A percentile compares a stretch with the other conserved stretches of the same genome.
Conservation (phyloP, 2,888 invertebrate species). For the Tanytarsus gracilentus region DNA sequence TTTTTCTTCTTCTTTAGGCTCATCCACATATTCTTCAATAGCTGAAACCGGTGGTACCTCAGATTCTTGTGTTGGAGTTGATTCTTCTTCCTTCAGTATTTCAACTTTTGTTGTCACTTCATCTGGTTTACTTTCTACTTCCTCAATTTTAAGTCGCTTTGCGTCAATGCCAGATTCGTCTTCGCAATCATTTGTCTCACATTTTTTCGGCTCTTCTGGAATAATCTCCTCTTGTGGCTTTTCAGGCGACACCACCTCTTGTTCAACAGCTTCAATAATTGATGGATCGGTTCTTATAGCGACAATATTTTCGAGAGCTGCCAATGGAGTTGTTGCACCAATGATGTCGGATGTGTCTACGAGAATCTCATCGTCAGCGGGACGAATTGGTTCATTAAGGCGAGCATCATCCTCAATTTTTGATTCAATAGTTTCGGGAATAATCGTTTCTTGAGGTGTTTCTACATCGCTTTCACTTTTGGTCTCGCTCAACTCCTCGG, state of each 20-base stretch:
- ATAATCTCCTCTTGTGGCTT: constrained; percentile 1
- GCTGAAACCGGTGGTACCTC: too few relatives aligned
- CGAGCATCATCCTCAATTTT: constrained; percentile 29
- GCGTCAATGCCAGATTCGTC: constrained; percentile 22
- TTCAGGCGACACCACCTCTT: background rate
- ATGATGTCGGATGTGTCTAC: background rate
- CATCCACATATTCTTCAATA: too few relatives aligned
- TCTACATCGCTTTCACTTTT: background rate
- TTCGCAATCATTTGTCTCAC: constrained; percentile 21
- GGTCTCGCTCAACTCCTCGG: background rate
- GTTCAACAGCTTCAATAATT: background rate
- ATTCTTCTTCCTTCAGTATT: constrained; percentile 41
- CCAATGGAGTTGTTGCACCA: background rate
- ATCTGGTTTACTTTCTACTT: constrained; percentile 11
- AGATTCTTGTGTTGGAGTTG: constrained; percentile 36
- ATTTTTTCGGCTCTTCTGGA: constrained; percentile 27
- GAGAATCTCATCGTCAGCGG: constrained; percentile 8
- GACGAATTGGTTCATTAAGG: constrained; percentile 1
- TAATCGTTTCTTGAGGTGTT: background rate
- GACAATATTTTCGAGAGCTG: constrained; percentile 29
- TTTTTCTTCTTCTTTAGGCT: too few relatives aligned
- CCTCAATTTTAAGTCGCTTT: constrained; percentile 10
- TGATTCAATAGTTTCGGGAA: background rate
- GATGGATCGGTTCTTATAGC: constrained; percentile 24
- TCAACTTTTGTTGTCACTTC: constrained; percentile 40